These are phyloP conservation scores for Phortica variegata DNA, from an alignment of 1,140 invertebrate genomes.

Conservation along the genomic window DNA sequence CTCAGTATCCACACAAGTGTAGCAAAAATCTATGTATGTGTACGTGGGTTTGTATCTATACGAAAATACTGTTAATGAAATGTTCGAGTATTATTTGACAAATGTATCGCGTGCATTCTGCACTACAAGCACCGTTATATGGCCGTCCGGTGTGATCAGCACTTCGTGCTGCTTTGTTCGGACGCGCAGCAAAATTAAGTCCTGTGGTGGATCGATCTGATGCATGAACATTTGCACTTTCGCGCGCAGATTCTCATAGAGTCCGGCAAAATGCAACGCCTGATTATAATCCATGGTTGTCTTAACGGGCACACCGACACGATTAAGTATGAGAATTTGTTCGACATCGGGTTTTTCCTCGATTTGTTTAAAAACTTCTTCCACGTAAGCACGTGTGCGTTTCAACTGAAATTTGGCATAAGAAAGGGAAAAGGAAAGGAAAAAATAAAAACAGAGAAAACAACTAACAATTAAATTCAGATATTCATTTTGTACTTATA, in stretches of 20 bases:
- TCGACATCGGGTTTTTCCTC: slow-evolving; percentile 33
- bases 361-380: slow-evolving; percentile 33
- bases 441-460: not conserved
- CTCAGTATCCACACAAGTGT: no score
- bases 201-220: slow-evolving; percentile 35
- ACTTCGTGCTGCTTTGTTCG: slow-evolving; percentile 44
- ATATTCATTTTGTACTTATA: not conserved
- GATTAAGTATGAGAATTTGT: slow-evolving; percentile 47
- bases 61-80: no score
- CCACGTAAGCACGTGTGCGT: slow-evolving; percentile 42
- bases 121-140: slow-evolving; percentile 46
- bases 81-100: no score
- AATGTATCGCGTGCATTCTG: slow-evolving; percentile 35
- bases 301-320: slow-evolving; percentile 42
- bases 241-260: slow-evolving; percentile 42
- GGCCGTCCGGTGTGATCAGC: slow-evolving; percentile 43
- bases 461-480: no score
- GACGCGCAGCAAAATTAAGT: slow-evolving; percentile 32
- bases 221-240: slow-evolving; percentile 35
- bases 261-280: slow-evolving; percentile 38
- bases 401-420: slow-evolving; percentile 14
- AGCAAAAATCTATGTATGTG: no score
- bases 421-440: not conserved
- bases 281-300: slow-evolving; percentile 34
- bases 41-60: no score